Conservation (phyloP, 2,888 invertebrate species). For the Pyrrhosoma nymphula region DNA sequence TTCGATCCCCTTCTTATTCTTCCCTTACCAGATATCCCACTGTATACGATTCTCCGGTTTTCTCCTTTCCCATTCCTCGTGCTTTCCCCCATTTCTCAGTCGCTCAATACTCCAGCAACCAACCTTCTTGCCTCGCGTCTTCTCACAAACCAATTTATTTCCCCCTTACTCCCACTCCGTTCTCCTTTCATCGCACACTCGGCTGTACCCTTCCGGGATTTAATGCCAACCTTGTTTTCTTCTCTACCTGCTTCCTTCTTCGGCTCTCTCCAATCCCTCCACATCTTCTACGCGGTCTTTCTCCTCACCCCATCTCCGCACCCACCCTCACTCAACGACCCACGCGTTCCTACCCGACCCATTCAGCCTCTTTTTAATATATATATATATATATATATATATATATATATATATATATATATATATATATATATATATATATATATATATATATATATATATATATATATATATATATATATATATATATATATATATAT, state of each 20-base stretch:
- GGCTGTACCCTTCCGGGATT: conserved; percentile 43
- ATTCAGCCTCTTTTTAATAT: conserved; percentile 36
- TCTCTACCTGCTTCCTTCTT: conserved; percentile 35
- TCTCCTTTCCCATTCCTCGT: background rate
- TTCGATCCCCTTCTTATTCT: no score
- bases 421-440: no score
- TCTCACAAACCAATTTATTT: conserved; percentile 27
- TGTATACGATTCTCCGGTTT: background rate
- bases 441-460: no score
- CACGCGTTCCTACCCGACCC: background rate
- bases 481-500: no score
- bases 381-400: no score
- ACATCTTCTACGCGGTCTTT: background rate
- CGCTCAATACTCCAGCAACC: background rate
- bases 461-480: no score
- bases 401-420: no score
- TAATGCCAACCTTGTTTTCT: conserved; percentile 43
- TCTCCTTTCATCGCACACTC: conserved; percentile 48
- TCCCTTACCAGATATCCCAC: background rate
- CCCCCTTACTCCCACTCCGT: conserved; percentile 27
- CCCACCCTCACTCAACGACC: background rate
- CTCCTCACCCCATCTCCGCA: background rate
- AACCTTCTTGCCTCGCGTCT: background rate
- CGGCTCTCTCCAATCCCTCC: conserved; percentile 35
- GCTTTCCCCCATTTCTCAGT: background rate